phyloP scores from a whole-genome alignment of 2,888 invertebrate genomes.

The Nomada fucata region DNA sequence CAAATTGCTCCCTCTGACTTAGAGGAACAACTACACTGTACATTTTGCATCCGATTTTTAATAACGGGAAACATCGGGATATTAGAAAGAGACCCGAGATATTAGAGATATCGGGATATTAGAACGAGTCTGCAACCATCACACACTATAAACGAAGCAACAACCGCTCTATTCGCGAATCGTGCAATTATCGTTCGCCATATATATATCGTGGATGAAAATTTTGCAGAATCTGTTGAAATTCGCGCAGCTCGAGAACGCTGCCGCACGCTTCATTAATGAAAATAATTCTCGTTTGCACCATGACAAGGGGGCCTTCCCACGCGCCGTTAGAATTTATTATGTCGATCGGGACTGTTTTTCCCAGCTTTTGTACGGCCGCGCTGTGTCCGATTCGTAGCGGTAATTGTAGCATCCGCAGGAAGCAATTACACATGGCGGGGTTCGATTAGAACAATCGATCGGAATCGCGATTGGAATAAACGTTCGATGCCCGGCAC shows the following conservation, averaged over 20 bases:
- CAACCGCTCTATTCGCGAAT: too few species aligned
- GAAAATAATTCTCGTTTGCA: conserved; percentile 30
- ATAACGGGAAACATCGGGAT: too few species aligned
- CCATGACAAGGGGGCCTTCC: conserved; percentile 41
- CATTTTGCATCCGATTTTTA: too few species aligned
- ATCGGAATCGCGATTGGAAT: conserved; percentile 38
- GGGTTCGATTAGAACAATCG: conserved; percentile 57
- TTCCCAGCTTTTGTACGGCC: conserved; percentile 54
- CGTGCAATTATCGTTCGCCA: too few species aligned
- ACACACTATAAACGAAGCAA: too few species aligned
- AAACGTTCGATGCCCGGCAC: conserved; percentile 7
- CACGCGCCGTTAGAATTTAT: conserved; percentile 56
- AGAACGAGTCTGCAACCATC: too few species aligned
- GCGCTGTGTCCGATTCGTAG: conserved; percentile 49
- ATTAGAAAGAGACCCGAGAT: too few species aligned
- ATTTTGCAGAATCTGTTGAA: too few species aligned
- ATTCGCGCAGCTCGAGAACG: background rate
- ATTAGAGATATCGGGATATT: too few species aligned
- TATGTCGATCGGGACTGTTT: conserved; percentile 52
- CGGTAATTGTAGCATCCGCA: conserved; percentile 60
- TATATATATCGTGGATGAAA: too few species aligned
- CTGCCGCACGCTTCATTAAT: conserved; percentile 35
- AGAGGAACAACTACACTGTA: too few species aligned
- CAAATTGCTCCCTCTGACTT: too few species aligned
- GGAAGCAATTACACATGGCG: conserved; percentile 59